Conservation (phyloP, 2,888 invertebrate genomes). For the Osedax fenrisi region DNA sequence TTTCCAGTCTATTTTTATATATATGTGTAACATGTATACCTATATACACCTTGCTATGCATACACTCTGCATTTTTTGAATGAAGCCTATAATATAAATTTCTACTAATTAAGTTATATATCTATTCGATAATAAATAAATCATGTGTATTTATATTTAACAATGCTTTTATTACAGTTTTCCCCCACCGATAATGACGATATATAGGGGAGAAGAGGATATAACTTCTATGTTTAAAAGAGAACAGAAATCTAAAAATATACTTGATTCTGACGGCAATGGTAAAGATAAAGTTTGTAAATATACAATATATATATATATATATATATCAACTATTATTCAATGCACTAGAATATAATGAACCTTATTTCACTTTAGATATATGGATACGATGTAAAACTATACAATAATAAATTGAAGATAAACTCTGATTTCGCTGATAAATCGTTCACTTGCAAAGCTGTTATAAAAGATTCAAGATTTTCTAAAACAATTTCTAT, state of each 20-base stretch:
- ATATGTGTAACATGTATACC: too few species aligned
- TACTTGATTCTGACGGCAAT: background rate
- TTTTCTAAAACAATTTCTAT: background rate
- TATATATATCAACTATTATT: background rate
- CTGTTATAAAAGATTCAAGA: background rate
- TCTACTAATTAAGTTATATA: too few species aligned
- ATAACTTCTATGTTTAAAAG: background rate
- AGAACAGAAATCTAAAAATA: background rate
- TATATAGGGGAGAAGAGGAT: background rate
- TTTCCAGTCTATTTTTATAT: too few species aligned
- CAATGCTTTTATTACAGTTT: background rate
- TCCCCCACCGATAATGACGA: background rate
- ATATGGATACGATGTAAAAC: background rate
- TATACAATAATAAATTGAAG: background rate
- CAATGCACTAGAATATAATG: background rate
- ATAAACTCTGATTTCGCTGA: background rate
- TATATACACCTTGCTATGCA: too few species aligned
- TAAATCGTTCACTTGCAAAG: background rate
- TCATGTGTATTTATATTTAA: background rate
- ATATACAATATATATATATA: background rate
- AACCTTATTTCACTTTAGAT: background rate
- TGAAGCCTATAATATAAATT: too few species aligned
- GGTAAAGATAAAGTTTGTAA: too few species aligned
- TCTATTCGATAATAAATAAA: too few species aligned
- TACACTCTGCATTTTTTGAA: too few species aligned